A percentile compares a stretch with the other conserved stretches of the same genome.
Evolutionary conservation across 2,797 vertebrate species (phyloP).

Genomic region (Poecilia wingei): DNA sequence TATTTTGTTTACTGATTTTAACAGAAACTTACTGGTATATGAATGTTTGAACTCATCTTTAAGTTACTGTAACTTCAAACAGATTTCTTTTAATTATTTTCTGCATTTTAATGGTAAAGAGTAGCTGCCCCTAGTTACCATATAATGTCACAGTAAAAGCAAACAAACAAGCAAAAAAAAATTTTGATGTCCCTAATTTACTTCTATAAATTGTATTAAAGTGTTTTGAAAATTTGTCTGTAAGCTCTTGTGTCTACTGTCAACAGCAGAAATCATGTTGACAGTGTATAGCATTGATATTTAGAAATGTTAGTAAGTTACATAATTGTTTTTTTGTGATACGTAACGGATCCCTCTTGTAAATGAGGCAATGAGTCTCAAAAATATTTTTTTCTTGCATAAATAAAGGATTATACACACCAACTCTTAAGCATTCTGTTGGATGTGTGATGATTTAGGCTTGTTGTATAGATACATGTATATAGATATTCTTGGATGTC

Average conservation of each 20-base stretch:
- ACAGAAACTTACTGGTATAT: neutral
- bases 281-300: too few relatives aligned
- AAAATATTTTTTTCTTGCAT: too few relatives aligned
- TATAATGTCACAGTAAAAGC: neutral
- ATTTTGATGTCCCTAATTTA: neutral
- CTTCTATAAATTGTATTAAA: neutral
- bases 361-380: too few relatives aligned
- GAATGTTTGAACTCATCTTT: neutral
- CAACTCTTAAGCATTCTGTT: neutral
- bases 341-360: too few relatives aligned
- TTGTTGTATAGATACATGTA: neutral
- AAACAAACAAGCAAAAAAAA: neutral
- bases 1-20: neutral
- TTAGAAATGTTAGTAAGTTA: too few relatives aligned
- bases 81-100: neutral
- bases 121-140: neutral
- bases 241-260: too few relatives aligned
- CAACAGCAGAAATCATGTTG: too few relatives aligned
- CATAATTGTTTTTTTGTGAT: too few relatives aligned
- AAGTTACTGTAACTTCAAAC: neutral
- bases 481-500: neutral
- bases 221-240: too few relatives aligned
- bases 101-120: neutral
- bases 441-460: neutral
- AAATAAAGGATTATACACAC: too few relatives aligned